Evolutionary conservation across 2,888 invertebrate species (phyloP), one percentile per base, ranked within the genome.

Genomic region (Crioceris asparagi): DNA sequence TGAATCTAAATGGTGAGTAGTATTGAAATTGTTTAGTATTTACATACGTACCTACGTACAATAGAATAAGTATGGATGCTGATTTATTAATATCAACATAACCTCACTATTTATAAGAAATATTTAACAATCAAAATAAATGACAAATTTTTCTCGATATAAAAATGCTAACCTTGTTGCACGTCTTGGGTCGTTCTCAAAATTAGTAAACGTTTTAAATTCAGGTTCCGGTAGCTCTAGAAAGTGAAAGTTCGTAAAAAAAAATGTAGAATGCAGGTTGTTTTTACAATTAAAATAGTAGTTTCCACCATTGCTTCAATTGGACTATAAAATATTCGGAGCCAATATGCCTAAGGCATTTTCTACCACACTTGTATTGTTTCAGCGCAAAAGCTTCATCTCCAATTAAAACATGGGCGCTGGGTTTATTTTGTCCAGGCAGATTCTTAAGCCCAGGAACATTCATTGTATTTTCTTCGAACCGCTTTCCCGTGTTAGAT

Each of bases 361-460:
- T 38, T 45, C 38, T 11, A 41, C 41, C 18, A 40, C 39, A 17
- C 44, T 29, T 31, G 44, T 40, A 42, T 14, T 43, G 44, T 33
- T 45, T 43, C 12, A 49, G 35, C n/a, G 44, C 31, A 42, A 53
- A 51, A 17, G 48, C 51, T 38, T 52, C 45, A 30, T 52, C 50
- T 7, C 47, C 51, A 29, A 50, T 34, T 34, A 52, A 32, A 25
- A 48, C 48, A 40, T 44, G 40, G 21, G 48, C 47, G 14, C 27
- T 35, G 27, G 23, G 31, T 25, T 37, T 26, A 27, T 41, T 38
- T 41, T 44, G 43, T 16, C 43, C 47, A 17, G 53, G 48, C 10
- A 51, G 41, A 37, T 34, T 33, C 36, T 43, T 32, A n/a, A n/a
- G n/a, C n/a, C n/a, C n/a, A n/a, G n/a, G n/a, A n/a, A n/a, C n/a